A percentile compares a stretch with the other conserved stretches of the same genome.
Evolutionary conservation across 1,140 invertebrate genomes (phyloP).

Genomic region (Aleiodes sp.): DNA sequence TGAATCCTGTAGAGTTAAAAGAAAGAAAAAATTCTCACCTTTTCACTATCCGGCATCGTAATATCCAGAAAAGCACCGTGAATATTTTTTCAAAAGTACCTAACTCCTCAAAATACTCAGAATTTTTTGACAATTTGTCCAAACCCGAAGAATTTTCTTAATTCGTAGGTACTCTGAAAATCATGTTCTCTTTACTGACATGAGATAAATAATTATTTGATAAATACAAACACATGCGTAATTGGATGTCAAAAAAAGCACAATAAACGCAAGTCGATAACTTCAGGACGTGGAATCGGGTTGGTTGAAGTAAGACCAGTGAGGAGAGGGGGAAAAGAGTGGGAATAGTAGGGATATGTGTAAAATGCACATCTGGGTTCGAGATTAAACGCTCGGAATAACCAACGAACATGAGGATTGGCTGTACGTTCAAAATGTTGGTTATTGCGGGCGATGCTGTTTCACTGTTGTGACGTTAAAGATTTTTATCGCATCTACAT

Average conservation of each 20-base stretch:
- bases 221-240: constrained; percentile 13
- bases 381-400: too few relatives aligned
- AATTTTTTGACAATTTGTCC: too few relatives aligned
- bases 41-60: not conserved
- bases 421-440: constrained; percentile 66
- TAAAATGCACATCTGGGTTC: too few relatives aligned
- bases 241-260: not conserved
- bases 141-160: not conserved
- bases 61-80: not conserved
- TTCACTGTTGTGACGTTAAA: constrained; percentile 60
- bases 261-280: constrained; percentile 6
- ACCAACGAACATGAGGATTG: too few relatives aligned
- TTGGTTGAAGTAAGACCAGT: too few relatives aligned
- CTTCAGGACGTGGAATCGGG: not conserved
- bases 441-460: constrained; percentile 58
- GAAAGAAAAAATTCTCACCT: not conserved
- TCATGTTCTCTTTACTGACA: not conserved
- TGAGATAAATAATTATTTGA: not conserved
- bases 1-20: not conserved
- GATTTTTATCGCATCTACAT: constrained; percentile 43
- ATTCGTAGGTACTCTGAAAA: not conserved
- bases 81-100: not conserved
- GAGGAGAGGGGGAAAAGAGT: too few relatives aligned
- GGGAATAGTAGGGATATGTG: too few relatives aligned
- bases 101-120: not conserved